Conservation (phyloP, 2,113 vertebrate species). For the Hiodon alosoides region DNA sequence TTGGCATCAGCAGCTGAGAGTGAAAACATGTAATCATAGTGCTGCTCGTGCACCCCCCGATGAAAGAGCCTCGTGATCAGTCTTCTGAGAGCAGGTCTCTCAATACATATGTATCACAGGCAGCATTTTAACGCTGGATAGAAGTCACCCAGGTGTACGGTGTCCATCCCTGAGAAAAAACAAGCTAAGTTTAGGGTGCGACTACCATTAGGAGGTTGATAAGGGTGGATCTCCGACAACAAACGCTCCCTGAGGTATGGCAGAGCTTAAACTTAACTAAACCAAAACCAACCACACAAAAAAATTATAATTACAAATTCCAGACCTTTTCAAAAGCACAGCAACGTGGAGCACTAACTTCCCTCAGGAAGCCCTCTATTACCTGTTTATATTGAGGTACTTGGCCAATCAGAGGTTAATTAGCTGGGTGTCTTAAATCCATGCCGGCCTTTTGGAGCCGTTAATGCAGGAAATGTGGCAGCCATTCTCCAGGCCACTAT, state of each 20-base stretch:
- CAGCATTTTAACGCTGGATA: conserved; percentile 98
- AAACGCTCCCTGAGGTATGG: not conserved
- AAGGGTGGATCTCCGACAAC: too few relatives aligned
- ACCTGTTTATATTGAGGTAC: not conserved
- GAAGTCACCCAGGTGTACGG: conserved; percentile 97
- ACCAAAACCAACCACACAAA: not conserved
- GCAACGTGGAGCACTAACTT: not conserved
- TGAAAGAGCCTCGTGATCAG: conserved; percentile 98
- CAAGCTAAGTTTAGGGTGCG: too few relatives aligned
- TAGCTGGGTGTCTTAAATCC: too few relatives aligned
- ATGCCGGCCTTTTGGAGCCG: too few relatives aligned
- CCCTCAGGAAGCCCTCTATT: not conserved
- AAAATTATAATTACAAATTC: not conserved
- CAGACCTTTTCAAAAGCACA: not conserved
- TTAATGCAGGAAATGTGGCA: too few relatives aligned
- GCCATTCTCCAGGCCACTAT: too few relatives aligned
- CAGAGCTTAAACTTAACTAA: not conserved
- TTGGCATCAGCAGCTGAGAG: conserved; percentile 99
- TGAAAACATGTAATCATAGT: conserved; percentile 99
- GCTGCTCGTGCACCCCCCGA: conserved; percentile 91
- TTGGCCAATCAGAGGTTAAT: too few relatives aligned
- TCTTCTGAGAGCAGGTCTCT: conserved; percentile 97
- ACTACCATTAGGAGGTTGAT: too few relatives aligned
- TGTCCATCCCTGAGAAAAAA: too few relatives aligned
- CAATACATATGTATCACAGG: conserved; percentile 99